A percentile compares a stretch with the other conserved stretches of the same genome.
phyloP scores from a whole-genome alignment of 2,113 vertebrate species.

The Poecile atricapillus region DNA sequence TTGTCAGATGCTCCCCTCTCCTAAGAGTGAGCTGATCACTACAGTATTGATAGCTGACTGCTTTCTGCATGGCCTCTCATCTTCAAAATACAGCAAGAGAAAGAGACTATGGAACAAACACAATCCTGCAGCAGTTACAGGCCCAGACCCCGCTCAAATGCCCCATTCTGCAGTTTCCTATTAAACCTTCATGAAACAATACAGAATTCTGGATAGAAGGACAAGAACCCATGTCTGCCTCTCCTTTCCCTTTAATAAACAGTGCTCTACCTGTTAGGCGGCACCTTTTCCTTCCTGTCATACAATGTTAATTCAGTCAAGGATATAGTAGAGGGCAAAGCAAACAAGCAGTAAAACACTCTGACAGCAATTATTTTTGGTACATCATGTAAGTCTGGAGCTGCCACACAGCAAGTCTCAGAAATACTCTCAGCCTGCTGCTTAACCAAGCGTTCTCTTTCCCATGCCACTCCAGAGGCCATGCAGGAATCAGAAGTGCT shows the following conservation, averaged over 20 bases:
- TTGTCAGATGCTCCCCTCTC: not conserved
- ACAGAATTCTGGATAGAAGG: not conserved
- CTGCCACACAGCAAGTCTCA: not conserved
- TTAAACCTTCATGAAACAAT: not conserved
- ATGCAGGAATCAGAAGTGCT: not conserved
- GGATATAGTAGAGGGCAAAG: not conserved
- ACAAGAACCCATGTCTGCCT: not conserved
- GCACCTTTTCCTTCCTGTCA: constrained; percentile 4
- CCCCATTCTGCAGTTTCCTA: not conserved
- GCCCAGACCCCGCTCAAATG: not conserved
- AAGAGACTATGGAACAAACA: not conserved
- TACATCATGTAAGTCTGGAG: not conserved
- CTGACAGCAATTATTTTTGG: constrained; percentile 12
- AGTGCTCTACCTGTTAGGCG: not conserved
- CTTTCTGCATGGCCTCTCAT: not conserved
- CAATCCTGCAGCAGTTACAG: not conserved
- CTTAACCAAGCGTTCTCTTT: not conserved
- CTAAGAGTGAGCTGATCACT: not conserved
- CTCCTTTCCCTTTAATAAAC: not conserved
- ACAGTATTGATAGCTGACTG: not conserved
- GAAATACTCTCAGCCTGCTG: not conserved
- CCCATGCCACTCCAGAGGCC: not conserved
- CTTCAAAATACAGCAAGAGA: not conserved
- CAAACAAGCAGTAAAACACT: not conserved
- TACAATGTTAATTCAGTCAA: not conserved